These are phyloP conservation scores for Embidobia sp. DNA, from an alignment of 2,888 invertebrate species.

Conservation along the genomic window DNA sequence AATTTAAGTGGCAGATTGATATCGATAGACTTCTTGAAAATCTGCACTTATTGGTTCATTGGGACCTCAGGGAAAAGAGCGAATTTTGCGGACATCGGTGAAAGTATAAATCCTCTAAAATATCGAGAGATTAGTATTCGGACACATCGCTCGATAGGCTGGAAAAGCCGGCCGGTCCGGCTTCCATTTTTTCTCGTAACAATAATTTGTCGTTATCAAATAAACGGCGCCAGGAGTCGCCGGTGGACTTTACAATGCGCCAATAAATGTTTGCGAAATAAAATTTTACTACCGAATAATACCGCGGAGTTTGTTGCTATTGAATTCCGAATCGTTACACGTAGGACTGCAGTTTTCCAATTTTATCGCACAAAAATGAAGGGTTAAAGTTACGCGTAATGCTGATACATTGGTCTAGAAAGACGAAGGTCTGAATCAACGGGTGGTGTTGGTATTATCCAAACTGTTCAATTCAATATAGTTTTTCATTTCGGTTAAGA, in stretches of 20 bases:
- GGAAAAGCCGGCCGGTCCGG: slow-evolving; percentile 60
- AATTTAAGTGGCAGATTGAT: no score
- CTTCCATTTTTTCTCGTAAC: slow-evolving; percentile 79
- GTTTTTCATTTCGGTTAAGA: not conserved
- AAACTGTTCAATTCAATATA: not conserved
- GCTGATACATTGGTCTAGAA: slow-evolving; percentile 43
- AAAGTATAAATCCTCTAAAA: slow-evolving; percentile 80
- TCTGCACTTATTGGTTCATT: slow-evolving; percentile 36
- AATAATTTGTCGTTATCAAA: slow-evolving; percentile 81
- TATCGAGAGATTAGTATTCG: slow-evolving; percentile 80
- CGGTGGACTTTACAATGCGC: slow-evolving; percentile 69
- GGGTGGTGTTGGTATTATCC: not conserved
- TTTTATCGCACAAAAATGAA: slow-evolving; percentile 65
- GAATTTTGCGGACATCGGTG: slow-evolving; percentile 41
- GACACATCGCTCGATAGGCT: slow-evolving; percentile 75
- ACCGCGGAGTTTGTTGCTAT: slow-evolving; percentile 79
- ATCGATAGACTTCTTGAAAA: slow-evolving; percentile 5
- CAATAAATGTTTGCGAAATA: slow-evolving; percentile 80
- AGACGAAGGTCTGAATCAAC: slow-evolving; percentile 14
- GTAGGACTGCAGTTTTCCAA: slow-evolving; percentile 59
- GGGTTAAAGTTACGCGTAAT: slow-evolving; percentile 55
- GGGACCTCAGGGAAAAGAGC: slow-evolving; percentile 26
- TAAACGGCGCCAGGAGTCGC: slow-evolving; percentile 67
- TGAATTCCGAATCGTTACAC: slow-evolving; percentile 76
- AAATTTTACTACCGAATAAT: slow-evolving; percentile 81